Conservation (phyloP, 1,140 invertebrate genomes). For the Ylistrum balloti region DNA sequence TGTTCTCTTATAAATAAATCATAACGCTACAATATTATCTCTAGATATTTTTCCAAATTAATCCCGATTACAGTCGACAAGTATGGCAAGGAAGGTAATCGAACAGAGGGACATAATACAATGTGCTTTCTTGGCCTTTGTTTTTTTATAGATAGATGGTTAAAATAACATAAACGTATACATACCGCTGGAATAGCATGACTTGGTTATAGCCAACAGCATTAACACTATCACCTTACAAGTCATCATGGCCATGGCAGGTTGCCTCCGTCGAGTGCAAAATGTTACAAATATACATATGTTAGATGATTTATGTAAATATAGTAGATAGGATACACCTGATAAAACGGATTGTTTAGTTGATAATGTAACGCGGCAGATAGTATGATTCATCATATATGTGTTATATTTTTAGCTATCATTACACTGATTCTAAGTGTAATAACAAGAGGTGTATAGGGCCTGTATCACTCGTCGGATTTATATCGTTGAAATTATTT, state of each 20-base stretch:
- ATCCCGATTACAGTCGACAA: no score
- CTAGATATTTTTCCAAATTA: no score
- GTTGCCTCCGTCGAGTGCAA: not conserved
- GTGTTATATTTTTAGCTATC: no score
- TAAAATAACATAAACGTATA: not conserved
- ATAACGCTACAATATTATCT: no score
- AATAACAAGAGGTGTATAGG: no score
- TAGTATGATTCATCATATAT: no score
- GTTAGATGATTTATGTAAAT: not conserved
- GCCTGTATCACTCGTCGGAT: no score
- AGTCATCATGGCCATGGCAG: not conserved
- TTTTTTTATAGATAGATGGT: not conserved
- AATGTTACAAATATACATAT: not conserved
- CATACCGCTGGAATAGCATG: not conserved
- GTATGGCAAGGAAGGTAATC: no score
- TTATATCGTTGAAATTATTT: no score
- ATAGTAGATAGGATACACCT: not conserved
- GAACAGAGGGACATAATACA: not conserved
- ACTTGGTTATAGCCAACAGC: not conserved
- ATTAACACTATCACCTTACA: not conserved
- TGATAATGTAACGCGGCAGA: no score
- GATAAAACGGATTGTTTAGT: not conserved
- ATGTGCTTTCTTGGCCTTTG: not conserved
- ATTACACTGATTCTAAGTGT: no score
- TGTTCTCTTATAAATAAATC: no score